Conservation (phyloP, 2,113 vertebrate genomes). For the Reinhardtius hippoglossoides region DNA sequence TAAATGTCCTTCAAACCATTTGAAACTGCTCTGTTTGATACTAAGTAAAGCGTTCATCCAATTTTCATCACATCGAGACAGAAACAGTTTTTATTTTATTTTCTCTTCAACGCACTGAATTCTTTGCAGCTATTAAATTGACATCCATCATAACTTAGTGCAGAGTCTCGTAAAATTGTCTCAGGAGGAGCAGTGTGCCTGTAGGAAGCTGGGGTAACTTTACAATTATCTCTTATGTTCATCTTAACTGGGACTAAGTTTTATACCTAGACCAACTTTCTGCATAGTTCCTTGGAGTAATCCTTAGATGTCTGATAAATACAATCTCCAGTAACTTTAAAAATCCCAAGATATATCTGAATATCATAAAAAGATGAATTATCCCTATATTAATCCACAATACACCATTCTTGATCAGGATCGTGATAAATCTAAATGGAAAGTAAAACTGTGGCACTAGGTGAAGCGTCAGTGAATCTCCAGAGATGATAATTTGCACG, state of each 20-base stretch:
- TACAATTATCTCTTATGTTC: slow-evolving; percentile 28
- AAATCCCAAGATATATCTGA: slow-evolving; percentile 27
- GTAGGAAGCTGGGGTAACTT: slow-evolving; percentile 14
- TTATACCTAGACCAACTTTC: slow-evolving; percentile 14
- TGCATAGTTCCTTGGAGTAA: slow-evolving; percentile 16
- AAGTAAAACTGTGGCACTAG: slow-evolving; percentile 35
- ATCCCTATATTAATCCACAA: slow-evolving; percentile 61
- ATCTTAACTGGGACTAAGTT: slow-evolving; percentile 15
- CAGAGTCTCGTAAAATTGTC: neutral
- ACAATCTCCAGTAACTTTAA: slow-evolving; percentile 11
- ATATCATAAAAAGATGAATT: slow-evolving; percentile 31
- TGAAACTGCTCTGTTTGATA: neutral
- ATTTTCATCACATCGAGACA: neutral
- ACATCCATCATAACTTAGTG: neutral
- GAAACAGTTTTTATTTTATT: slow-evolving; percentile 8
- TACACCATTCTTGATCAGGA: slow-evolving; percentile 58
- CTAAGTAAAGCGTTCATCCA: neutral
- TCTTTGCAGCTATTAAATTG: neutral
- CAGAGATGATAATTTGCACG: slow-evolving; percentile 30
- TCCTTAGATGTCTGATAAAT: slow-evolving; percentile 37
- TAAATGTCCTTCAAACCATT: neutral
- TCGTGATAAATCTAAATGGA: slow-evolving; percentile 17
- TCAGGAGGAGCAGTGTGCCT: neutral
- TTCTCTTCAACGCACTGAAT: neutral
- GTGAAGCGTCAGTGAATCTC: slow-evolving; percentile 52